These are phyloP conservation scores for Montipora capitata DNA, from an alignment of 92 coral and sea anemone genomes.

Conservation along the genomic window DNA sequence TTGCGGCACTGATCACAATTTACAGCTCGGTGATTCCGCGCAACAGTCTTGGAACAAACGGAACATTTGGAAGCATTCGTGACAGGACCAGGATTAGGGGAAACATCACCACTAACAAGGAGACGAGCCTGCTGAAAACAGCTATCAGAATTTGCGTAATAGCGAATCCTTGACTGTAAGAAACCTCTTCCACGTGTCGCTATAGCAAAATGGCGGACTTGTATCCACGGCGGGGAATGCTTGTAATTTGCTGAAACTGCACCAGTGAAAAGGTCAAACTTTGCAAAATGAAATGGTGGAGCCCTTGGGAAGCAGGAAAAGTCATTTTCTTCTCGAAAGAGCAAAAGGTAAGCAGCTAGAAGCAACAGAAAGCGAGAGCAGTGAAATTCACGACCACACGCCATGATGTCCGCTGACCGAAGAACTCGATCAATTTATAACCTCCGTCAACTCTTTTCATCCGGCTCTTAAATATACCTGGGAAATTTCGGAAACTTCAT, in stretches of 20 bases:
- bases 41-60: conserved; percentile 1
- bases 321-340: conserved; percentile 1
- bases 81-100: conserved; percentile 28
- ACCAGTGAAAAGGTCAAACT: conserved; percentile 7
- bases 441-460: too few species aligned
- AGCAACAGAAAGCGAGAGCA: not conserved
- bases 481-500: too few species aligned
- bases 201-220: not conserved
- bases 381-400: conserved; percentile 2
- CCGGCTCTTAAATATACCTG: too few species aligned
- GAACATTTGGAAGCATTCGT: conserved; percentile 8
- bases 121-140: not conserved
- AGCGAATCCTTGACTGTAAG: not conserved
- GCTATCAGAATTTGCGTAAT: not conserved
- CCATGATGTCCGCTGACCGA: too few species aligned
- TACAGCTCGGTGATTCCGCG: conserved; percentile 28
- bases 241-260: conserved; percentile 7
- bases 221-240: conserved; percentile 3
- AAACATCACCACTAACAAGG: conserved; percentile 2
- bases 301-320: too few species aligned
- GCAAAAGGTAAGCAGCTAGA: conserved; percentile 3
- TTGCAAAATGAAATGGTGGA: not conserved
- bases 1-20: not conserved
- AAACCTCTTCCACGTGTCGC: not conserved
- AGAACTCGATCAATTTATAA: too few species aligned